Percentiles rank a stretch among this genome's conserved stretches.
These are phyloP conservation scores for Sinodicranocentrus sp. DNA, from an alignment of 2,888 invertebrate species.

Conservation along the genomic window DNA sequence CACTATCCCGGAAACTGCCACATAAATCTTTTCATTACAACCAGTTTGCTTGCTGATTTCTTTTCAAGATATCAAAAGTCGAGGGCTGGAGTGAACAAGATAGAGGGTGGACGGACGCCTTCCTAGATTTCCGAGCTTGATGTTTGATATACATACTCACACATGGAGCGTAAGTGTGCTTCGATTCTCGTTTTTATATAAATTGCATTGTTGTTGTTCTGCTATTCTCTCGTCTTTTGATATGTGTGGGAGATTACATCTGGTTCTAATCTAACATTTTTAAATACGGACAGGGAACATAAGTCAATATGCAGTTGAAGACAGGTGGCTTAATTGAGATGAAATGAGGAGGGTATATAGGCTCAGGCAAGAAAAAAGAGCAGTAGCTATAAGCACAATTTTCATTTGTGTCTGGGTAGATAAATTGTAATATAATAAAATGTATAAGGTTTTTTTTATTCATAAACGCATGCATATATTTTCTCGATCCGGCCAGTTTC, in stretches of 20 bases:
- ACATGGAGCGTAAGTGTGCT: background rate
- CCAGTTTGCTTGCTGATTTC: constrained; percentile 59
- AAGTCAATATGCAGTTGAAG: constrained; percentile 60
- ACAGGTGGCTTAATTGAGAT: constrained; percentile 67
- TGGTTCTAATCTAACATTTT: constrained; percentile 27
- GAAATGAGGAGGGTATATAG: constrained; percentile 55
- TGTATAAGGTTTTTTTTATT: background rate
- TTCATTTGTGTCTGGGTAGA: constrained; percentile 6
- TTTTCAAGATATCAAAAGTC: constrained; percentile 34
- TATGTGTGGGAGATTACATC: constrained; percentile 60
- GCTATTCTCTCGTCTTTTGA: background rate
- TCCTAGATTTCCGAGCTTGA: constrained; percentile 34
- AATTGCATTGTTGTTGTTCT: background rate
- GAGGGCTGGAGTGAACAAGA: constrained; percentile 61
- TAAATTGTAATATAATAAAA: constrained; percentile 15
- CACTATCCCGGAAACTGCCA: constrained; percentile 65
- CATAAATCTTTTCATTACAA: constrained; percentile 66
- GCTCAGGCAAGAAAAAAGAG: constrained; percentile 8
- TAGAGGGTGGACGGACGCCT: constrained; percentile 58
- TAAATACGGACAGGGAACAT: constrained; percentile 25
- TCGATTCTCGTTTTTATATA: background rate
- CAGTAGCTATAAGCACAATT: constrained; percentile 36
- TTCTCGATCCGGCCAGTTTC: constrained; percentile 13
- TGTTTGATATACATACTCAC: background rate
- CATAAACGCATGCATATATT: background rate